Base-by-base conservation (phyloP, 1,140 invertebrate species). In the Asbolus verrucosus region DNA sequence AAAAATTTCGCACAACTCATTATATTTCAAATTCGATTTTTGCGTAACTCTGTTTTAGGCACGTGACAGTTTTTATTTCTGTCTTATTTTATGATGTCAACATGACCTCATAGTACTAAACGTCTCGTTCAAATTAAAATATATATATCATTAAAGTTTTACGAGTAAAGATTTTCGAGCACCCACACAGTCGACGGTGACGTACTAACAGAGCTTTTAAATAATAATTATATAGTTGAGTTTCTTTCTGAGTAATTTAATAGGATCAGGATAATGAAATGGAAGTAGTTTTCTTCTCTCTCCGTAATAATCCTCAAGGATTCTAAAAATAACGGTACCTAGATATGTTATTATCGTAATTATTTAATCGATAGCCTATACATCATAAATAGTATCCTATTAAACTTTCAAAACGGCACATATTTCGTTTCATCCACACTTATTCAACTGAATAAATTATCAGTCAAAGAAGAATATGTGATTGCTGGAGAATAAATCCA, bases 131-230 rank as follows among this genome's bases (percentile, higher is more conserved):
- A 27, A 27, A 27, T 27, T 27, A 27, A 27, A 27, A 27, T 27
- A 27, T 21, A 46, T 46, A 16, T 19, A 19, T 19, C 41, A 46
- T 46, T 46, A 46, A 46, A 46, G 18, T 46, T 46, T 46, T 46
- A 46, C 41, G 41, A 46, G 1, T 46, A 0, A 18, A 21, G 6
- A 46, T 14, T 19, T 19, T 8, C 24, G 24, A 8, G 8, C 24
- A 27, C 24, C 24, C 24, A 27, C 24, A 27, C 24, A 27, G 3
- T 27, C n/a, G n/a, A n/a, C n/a, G n/a, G n/a, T n/a, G n/a, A n/a
- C n/a, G n/a, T n/a, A n/a, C n/a, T n/a, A n/a, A n/a, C n/a, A n/a
- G n/a, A n/a, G n/a, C n/a, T n/a, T n/a, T n/a, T n/a, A n/a, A n/a
- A n/a, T n/a, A n/a, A n/a, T n/a, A n/a, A n/a, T n/a, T n/a, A n/a